Base-by-base conservation (phyloP, 1,140 invertebrate genomes). In the Caerostris extrusa region DNA sequence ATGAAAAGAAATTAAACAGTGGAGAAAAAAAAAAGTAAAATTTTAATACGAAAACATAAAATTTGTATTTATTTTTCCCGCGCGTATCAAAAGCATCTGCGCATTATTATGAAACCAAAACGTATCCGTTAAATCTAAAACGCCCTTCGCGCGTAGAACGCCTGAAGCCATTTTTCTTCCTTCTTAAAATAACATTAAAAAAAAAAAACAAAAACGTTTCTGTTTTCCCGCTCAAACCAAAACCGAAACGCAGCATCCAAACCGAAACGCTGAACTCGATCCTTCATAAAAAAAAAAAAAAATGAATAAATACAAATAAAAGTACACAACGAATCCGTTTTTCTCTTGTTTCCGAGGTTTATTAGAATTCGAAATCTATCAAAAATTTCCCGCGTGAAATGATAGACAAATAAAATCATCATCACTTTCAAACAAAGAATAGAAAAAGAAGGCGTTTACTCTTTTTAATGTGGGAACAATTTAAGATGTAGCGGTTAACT, bases 401-500 rank as follows among this genome's bases (percentile, higher is more conserved):
- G 19, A 10, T 34, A 77, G 34, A 77, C 50, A 77, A 77, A 77
- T 77, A 77, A 77, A 77, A 50, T 10, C 34, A 12, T 34, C 69
- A 34, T 34, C 3, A 8, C 69, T 0, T n/a, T 53, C 3, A 34
- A 77, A 77, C 34, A 53, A 77, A 77, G 34, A 61, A n/a, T n/a
- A n/a, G n/a, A 12, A 77, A 77, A 77, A 77, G 34, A 77, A 12
- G 69, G 69, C 69, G 69, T 71, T 71, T 77, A 77, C 69, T 34
- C 69, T 6, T 10, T 53, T 6, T 12, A 34, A 77, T 77, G 69
- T 34, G 50, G 50, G 34, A 77, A 77, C 69, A 77, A 77, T 77
- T 77, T 77, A 77, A 34, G 8, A 77, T 77, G 69, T 77, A 77
- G 69, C 34, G 69, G 69, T 77, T n/a, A 77, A 77, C 69, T 77